phyloP scores from a whole-genome alignment of 2,797 vertebrate genomes.

The Acipenser transmontanus region DNA sequence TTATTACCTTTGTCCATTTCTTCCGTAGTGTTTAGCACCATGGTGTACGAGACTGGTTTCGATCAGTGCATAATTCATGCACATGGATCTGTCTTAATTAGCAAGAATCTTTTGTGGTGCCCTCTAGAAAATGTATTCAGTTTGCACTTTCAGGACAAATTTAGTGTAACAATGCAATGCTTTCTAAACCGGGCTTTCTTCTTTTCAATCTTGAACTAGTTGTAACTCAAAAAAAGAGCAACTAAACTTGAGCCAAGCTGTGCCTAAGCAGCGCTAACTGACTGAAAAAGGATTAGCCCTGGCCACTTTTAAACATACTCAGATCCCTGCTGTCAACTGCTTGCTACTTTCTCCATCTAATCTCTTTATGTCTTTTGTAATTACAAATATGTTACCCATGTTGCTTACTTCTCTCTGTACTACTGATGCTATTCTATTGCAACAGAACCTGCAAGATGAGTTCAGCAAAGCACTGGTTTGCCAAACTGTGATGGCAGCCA shows the following conservation, averaged over 20 bases:
- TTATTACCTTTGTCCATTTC: not conserved
- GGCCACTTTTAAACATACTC: too few species aligned
- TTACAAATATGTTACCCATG: too few species aligned
- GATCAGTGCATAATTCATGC: conserved; percentile 1
- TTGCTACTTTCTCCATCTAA: too few species aligned
- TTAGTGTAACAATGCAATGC: too few species aligned
- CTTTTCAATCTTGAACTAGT: not conserved
- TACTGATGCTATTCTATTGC: too few species aligned
- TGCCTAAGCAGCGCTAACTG: not conserved
- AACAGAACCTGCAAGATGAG: too few species aligned
- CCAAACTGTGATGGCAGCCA: too few species aligned
- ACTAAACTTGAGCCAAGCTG: not conserved
- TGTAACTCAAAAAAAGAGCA: not conserved
- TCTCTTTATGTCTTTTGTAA: too few species aligned
- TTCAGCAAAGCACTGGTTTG: too few species aligned
- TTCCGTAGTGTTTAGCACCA: not conserved
- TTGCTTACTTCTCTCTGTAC: too few species aligned
- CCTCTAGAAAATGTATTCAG: not conserved
- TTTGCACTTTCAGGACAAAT: not conserved
- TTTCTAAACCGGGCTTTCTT: not conserved
- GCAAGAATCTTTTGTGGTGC: not conserved
- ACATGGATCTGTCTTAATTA: not conserved
- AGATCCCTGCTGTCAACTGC: too few species aligned
- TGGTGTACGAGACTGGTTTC: not conserved
- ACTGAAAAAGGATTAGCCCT: not conserved